These are phyloP conservation scores for Hippolais icterina DNA, from an alignment of 2,113 vertebrate species.

Conservation along the genomic window DNA sequence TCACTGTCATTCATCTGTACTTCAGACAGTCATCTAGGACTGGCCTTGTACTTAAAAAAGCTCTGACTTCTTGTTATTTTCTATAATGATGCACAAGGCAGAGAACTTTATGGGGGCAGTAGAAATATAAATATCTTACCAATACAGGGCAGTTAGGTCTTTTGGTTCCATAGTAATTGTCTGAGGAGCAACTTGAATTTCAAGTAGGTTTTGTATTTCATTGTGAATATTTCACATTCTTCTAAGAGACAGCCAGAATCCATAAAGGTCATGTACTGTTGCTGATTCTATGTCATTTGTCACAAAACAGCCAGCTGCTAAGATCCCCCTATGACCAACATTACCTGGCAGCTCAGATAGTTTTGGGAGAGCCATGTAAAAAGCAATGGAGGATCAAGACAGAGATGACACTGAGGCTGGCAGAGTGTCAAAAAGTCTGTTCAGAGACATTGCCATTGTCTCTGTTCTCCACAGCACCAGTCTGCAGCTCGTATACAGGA, in stretches of 20 bases:
- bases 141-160: slow-evolving; percentile 40
- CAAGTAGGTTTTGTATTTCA: slow-evolving; percentile 60
- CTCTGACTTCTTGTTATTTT: slow-evolving; percentile 54
- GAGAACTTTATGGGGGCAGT: slow-evolving; percentile 52
- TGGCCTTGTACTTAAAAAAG: slow-evolving; percentile 8
- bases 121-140: slow-evolving; percentile 64
- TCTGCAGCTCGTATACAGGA: not conserved
- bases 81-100: slow-evolving; percentile 43
- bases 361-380: slow-evolving; percentile 22
- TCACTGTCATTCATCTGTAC: slow-evolving; percentile 34
- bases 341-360: slow-evolving; percentile 53
- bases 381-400: slow-evolving; percentile 43
- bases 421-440: slow-evolving; percentile 11
- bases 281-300: slow-evolving; percentile 68
- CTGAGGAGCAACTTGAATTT: slow-evolving; percentile 67
- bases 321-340: slow-evolving; percentile 59
- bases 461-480: not conserved
- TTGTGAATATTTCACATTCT: slow-evolving; percentile 64
- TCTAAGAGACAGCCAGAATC: slow-evolving; percentile 63
- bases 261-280: slow-evolving; percentile 63
- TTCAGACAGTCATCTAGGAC: slow-evolving; percentile 23
- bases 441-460: not conserved
- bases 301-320: slow-evolving; percentile 60
- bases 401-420: not conserved
- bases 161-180: slow-evolving; percentile 63